phyloP scores from a whole-genome alignment of 2,797 vertebrate genomes.

The Halcyon smyrnensis region DNA sequence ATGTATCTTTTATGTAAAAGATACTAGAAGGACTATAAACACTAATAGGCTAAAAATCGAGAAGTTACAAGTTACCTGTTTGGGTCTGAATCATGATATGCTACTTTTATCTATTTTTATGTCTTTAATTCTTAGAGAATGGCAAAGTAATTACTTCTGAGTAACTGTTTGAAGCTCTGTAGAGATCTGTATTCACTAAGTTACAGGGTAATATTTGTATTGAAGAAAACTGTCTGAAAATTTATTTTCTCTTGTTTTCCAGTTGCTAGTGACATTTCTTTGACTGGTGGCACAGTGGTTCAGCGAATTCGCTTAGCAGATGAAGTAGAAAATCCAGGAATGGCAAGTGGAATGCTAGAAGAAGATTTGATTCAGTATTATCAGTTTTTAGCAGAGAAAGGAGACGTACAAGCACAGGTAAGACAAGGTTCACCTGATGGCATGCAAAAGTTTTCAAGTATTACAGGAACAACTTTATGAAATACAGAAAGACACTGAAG shows the following conservation, averaged over 20 bases:
- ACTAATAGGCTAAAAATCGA: background rate
- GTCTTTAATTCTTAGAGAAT: background rate
- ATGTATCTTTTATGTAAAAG: background rate
- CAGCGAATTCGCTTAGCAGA: slow-evolving; percentile 95
- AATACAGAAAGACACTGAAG: fast-evolving
- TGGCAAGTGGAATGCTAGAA: slow-evolving; percentile 95
- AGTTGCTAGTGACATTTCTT: slow-evolving; percentile 95
- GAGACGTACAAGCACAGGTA: slow-evolving; percentile 98
- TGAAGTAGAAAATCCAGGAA: slow-evolving; percentile 95
- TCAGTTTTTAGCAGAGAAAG: slow-evolving; percentile 97
- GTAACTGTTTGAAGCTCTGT: background rate
- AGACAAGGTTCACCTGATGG: background rate
- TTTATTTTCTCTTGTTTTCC: background rate
- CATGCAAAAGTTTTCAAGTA: background rate
- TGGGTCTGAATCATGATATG: background rate
- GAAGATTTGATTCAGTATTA: slow-evolving; percentile 99
- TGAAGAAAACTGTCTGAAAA: background rate
- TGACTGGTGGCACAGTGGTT: slow-evolving; percentile 94
- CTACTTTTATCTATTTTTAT: background rate
- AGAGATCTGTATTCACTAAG: background rate
- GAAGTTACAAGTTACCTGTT: background rate
- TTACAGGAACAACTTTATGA: background rate
- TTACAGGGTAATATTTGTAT: background rate
- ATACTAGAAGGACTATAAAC: background rate
- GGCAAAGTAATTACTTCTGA: background rate